phyloP scores from a whole-genome alignment of 2,797 vertebrate species.

The Lacerta bilineata region DNA sequence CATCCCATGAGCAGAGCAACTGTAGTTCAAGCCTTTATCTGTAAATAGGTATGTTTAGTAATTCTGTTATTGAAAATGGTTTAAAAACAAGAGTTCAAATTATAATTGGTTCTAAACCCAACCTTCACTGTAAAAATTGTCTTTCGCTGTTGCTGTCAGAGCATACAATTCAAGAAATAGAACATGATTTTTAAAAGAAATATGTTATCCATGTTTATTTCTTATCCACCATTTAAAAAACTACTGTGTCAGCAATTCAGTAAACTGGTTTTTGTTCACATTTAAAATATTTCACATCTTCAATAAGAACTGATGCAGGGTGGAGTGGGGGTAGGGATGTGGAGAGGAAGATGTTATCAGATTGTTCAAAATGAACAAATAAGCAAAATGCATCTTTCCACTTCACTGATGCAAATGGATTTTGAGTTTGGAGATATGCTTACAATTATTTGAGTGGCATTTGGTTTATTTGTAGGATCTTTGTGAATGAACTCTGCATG shows the following conservation, averaged over 20 bases:
- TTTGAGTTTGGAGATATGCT: constrained; percentile 14
- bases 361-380: constrained; percentile 19
- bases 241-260: background rate
- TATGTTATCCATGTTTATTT: constrained; percentile 1
- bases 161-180: background rate
- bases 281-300: constrained; percentile 23
- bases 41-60: background rate
- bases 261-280: background rate
- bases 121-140: background rate
- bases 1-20: background rate
- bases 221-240: background rate
- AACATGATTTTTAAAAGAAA: background rate
- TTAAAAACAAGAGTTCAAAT: constrained; percentile 1
- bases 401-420: constrained; percentile 15
- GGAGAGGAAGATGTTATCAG: background rate
- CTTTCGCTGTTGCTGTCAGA: background rate
- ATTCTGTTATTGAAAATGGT: background rate
- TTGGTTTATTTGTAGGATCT: constrained; percentile 17
- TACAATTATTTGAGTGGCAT: constrained; percentile 30
- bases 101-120: background rate
- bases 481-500: constrained; percentile 1
- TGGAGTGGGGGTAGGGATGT: background rate
- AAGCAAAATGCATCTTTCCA: constrained; percentile 26
- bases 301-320: background rate
- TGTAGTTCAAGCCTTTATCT: background rate